Percentiles rank a stretch among this genome's conserved stretches.
phyloP scores from a whole-genome alignment of 2,888 invertebrate species.

The Prenolepis imparis region DNA sequence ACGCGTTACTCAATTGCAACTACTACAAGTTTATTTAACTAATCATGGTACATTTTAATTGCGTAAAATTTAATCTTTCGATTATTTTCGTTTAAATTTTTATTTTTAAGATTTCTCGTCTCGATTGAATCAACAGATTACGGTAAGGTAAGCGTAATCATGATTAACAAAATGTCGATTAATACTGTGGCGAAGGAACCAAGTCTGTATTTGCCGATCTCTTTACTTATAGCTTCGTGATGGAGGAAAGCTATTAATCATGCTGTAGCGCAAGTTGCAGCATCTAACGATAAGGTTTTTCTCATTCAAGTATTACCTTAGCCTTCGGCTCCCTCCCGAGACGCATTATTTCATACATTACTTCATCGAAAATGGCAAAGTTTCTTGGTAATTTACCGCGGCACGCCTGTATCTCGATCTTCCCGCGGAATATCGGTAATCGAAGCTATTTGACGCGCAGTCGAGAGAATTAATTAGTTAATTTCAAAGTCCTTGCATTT shows the following conservation, averaged over 20 bases:
- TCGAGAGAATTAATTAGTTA: slow-evolving; percentile 40
- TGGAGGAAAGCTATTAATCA: slow-evolving; percentile 71
- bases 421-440: slow-evolving; percentile 35
- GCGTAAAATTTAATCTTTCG: slow-evolving; percentile 1
- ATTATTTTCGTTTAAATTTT: neutral
- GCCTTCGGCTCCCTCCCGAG: slow-evolving; percentile 27
- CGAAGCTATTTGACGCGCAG: slow-evolving; percentile 37
- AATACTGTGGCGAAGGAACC: slow-evolving; percentile 50
- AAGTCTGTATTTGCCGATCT: slow-evolving; percentile 56
- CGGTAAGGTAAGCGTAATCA: slow-evolving; percentile 10
- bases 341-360: slow-evolving; percentile 35
- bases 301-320: slow-evolving; percentile 60
- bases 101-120: neutral
- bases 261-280: slow-evolving; percentile 63
- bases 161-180: slow-evolving; percentile 55
- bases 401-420: slow-evolving; percentile 2
- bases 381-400: slow-evolving; percentile 28
- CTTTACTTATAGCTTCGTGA: slow-evolving; percentile 64
- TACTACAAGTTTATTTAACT: slow-evolving; percentile 29
- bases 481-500: slow-evolving; percentile 33
- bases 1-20: slow-evolving; percentile 14
- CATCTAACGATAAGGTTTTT: slow-evolving; percentile 72
- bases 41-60: slow-evolving; percentile 20
- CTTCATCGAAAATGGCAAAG: slow-evolving; percentile 31
- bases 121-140: neutral